phyloP scores from a whole-genome alignment of 2,113 vertebrate genomes.

The Amphiprion ocellaris region DNA sequence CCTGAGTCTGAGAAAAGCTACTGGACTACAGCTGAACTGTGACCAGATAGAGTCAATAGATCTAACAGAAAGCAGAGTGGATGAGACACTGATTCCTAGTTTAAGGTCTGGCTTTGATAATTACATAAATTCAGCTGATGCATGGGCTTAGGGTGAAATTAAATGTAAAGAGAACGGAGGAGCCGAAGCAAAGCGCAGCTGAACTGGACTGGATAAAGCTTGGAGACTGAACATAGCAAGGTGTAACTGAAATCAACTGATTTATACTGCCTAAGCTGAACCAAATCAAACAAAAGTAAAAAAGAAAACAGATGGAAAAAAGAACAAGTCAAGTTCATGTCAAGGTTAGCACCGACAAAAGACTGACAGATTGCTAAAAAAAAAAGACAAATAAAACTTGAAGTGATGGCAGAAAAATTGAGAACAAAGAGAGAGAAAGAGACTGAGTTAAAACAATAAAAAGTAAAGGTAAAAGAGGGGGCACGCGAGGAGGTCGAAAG shows the following conservation, averaged over 20 bases:
- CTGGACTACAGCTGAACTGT: conserved; percentile 73
- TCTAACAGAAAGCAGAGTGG: conserved; percentile 29
- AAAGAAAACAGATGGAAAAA: conserved; percentile 45
- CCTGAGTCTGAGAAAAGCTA: conserved; percentile 64
- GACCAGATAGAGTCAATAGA: conserved; percentile 62
- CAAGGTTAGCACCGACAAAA: conserved; percentile 26
- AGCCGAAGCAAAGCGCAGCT: conserved; percentile 11
- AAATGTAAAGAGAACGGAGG: neutral
- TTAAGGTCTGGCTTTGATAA: conserved; percentile 21
- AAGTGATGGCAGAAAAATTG: conserved; percentile 10
- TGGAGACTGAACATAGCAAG: conserved; percentile 15
- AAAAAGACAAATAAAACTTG: neutral
- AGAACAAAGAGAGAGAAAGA: conserved; percentile 43
- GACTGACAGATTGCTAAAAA: conserved; percentile 14
- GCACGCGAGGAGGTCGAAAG: neutral
- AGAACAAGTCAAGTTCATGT: conserved; percentile 41
- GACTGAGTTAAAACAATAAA: conserved; percentile 49
- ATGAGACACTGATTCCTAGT: conserved; percentile 15
- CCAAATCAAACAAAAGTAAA: conserved; percentile 46
- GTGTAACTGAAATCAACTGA: conserved; percentile 40
- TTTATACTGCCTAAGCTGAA: conserved; percentile 35
- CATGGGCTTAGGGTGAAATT: neutral
- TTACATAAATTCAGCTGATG: conserved; percentile 3
- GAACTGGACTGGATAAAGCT: neutral
- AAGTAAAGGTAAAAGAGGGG: conserved; percentile 46